phyloP scores from a whole-genome alignment of 2,888 invertebrate genomes.

The Tiliacea aurago region DNA sequence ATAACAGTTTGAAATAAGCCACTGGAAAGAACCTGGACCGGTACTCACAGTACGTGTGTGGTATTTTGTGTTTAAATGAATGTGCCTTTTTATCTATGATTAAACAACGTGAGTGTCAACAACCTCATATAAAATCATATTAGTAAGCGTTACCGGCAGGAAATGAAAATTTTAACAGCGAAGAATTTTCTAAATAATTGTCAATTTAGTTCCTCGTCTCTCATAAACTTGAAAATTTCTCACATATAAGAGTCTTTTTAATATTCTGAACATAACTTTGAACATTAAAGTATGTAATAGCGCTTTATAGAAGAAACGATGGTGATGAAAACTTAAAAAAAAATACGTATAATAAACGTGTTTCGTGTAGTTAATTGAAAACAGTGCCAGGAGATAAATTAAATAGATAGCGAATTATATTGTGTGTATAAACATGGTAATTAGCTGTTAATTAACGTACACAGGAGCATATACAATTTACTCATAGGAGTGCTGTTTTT shows the following conservation, averaged over 20 bases:
- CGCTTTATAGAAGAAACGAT: conserved; percentile 12
- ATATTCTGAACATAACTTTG: conserved; percentile 21
- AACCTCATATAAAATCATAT: background rate
- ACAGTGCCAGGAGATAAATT: conserved; percentile 33
- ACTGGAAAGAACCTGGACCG: too few species aligned
- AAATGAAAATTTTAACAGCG: background rate
- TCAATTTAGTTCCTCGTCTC: conserved; percentile 13
- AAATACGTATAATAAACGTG: conserved; percentile 5
- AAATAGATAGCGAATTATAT: conserved; percentile 21
- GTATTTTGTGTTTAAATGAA: background rate
- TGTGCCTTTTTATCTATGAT: background rate
- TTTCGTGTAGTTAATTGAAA: conserved; percentile 12
- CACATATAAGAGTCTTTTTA: conserved; percentile 24
- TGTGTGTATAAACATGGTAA: background rate
- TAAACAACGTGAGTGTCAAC: background rate
- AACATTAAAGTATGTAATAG: conserved; percentile 23
- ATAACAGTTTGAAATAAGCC: too few species aligned
- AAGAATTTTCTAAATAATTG: conserved; percentile 17
- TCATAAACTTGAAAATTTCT: conserved; percentile 23
- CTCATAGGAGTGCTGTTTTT: background rate
- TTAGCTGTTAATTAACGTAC: background rate
- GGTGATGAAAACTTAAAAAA: conserved; percentile 30
- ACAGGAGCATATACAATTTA: background rate
- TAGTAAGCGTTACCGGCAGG: background rate
- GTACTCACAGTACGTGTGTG: too few species aligned